phyloP scores from a whole-genome alignment of 2,113 vertebrate species.

The Microcebus ravelobensis region DNA sequence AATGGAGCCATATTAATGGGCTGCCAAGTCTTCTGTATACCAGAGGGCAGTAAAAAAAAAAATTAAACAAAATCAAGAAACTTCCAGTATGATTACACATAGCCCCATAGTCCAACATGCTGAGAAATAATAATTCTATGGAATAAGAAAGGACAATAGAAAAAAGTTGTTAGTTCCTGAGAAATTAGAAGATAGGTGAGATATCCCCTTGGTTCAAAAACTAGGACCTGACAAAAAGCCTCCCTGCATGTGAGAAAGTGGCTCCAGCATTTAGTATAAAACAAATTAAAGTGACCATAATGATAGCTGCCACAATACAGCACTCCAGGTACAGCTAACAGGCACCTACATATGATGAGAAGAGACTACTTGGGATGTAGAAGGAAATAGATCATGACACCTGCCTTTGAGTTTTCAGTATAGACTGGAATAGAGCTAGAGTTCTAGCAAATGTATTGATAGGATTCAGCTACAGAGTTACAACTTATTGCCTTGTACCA shows the following conservation, averaged over 20 bases:
- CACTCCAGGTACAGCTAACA: not conserved
- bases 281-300: not conserved
- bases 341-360: not conserved
- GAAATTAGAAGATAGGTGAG: not conserved
- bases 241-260: not conserved
- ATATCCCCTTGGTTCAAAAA: not conserved
- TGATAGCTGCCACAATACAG: not conserved
- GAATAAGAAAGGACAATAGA: not conserved
- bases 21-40: not conserved
- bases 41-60: not conserved
- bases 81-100: not conserved
- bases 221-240: not conserved
- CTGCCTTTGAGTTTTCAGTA: not conserved
- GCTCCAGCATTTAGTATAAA: too few relatives aligned
- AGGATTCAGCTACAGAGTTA: not conserved
- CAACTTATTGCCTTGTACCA: not conserved
- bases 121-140: not conserved
- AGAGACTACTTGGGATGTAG: not conserved
- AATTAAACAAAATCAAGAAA: not conserved
- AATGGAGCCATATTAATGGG: rapidly evolving
- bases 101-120: not conserved
- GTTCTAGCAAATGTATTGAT: not conserved
- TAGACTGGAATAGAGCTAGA: not conserved
- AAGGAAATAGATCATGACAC: not conserved
- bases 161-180: not conserved